These are phyloP conservation scores for Dermatemys mawii DNA, from an alignment of 2,113 vertebrate genomes.

Conservation along the genomic window DNA sequence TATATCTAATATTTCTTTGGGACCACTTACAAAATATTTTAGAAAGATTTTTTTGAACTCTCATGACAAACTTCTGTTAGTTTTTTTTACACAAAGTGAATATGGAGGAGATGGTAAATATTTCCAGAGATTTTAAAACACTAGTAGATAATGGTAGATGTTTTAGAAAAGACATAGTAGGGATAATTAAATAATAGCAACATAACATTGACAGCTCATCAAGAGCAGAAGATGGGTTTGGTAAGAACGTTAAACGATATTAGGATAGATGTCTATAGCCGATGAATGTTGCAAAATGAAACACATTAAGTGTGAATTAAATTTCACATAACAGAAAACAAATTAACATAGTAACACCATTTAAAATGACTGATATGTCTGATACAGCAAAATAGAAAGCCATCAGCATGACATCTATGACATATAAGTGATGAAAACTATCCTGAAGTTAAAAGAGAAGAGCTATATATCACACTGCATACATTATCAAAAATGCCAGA, in stretches of 20 bases:
- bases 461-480: not conserved
- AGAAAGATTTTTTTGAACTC: not conserved
- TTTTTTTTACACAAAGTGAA: not conserved
- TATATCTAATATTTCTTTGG: not conserved
- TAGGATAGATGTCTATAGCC: not conserved
- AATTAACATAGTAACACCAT: not conserved
- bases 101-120: not conserved
- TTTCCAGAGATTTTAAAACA: not conserved
- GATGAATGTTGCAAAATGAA: not conserved
- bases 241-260: not conserved
- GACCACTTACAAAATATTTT: not conserved
- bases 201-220: not conserved
- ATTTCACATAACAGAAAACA: conserved; percentile 3
- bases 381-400: not conserved
- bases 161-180: not conserved
- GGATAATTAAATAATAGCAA: not conserved
- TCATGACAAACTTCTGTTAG: not conserved
- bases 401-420: not conserved
- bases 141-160: not conserved
- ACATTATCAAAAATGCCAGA: not conserved
- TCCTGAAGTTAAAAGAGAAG: not conserved
- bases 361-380: not conserved
- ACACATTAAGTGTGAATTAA: not conserved
- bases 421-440: not conserved
- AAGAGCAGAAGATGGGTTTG: not conserved